These are phyloP conservation scores for Diachasma alloeum DNA, from an alignment of 1,140 invertebrate species.

Conservation along the genomic window DNA sequence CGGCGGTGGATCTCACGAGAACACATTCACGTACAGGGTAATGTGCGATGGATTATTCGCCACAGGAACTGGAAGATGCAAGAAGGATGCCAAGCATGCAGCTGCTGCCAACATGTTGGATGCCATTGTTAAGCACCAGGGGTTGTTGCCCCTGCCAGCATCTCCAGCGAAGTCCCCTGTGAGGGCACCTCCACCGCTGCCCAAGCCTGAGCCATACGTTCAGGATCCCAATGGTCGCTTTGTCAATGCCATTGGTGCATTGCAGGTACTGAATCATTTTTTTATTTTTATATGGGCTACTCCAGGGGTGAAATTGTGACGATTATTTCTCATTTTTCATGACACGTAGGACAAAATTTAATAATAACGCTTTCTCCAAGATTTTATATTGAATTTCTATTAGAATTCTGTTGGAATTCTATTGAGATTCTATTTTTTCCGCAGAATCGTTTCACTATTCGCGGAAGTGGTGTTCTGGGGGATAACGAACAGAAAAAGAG, in stretches of 20 bases:
- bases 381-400: too few species aligned
- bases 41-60: constrained; percentile 58
- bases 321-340: too few species aligned
- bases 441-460: too few species aligned
- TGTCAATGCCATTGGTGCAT: constrained; percentile 54
- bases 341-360: too few species aligned
- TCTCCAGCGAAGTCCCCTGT: constrained; percentile 48
- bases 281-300: too few species aligned
- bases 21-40: constrained; percentile 74
- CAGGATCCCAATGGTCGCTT: constrained; percentile 42
- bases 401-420: too few species aligned
- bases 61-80: constrained; percentile 70
- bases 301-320: too few species aligned
- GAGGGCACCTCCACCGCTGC: constrained; percentile 34
- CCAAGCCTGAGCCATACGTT: constrained; percentile 32
- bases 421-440: too few species aligned
- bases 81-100: constrained; percentile 77
- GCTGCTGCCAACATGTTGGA: constrained; percentile 71
- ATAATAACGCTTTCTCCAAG: too few species aligned
- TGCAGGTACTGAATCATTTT: constrained; percentile 42
- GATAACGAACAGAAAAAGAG: too few species aligned
- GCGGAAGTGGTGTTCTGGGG: too few species aligned
- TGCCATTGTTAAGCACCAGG: constrained; percentile 56
- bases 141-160: constrained; percentile 50
- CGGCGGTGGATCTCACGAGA: constrained; percentile 76